Conservation (phyloP, 2,888 invertebrate species). For the Phlogophora meticulosa region DNA sequence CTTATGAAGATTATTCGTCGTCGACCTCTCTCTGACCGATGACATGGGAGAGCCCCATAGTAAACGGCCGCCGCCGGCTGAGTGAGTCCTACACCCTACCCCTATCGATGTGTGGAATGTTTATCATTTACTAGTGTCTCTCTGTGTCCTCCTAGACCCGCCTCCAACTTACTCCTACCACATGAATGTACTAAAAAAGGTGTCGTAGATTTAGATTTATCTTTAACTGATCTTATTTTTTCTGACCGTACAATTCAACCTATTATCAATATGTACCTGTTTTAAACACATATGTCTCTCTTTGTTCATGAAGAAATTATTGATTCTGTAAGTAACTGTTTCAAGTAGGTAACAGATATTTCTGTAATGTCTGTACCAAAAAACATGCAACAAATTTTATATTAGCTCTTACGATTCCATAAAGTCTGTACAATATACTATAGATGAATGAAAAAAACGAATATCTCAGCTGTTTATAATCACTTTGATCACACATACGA, state of each 20-base stretch:
- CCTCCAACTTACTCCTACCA: conserved; percentile 72
- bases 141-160: conserved; percentile 69
- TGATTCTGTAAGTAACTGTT: not conserved
- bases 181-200: conserved; percentile 76
- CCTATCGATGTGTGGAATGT: conserved; percentile 90
- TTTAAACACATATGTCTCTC: conserved; percentile 1
- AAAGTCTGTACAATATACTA: not conserved
- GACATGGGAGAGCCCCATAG: conserved; percentile 88
- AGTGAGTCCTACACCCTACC: conserved; percentile 87
- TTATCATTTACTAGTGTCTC: conserved; percentile 78
- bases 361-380: not conserved
- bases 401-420: not conserved
- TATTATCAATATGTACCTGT: conserved; percentile 20
- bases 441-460: not conserved
- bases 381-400: conserved; percentile 55
- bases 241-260: conserved; percentile 23
- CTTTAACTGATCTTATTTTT: conserved; percentile 57
- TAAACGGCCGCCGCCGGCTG: conserved; percentile 85
- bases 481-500: conserved; percentile 2
- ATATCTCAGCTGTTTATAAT: conserved; percentile 2
- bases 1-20: conserved; percentile 94
- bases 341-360: not conserved
- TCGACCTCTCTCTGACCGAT: conserved; percentile 93
- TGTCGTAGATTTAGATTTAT: conserved; percentile 76
- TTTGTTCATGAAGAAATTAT: conserved; percentile 16